A percentile compares a stretch with the other conserved stretches of the same genome.
Evolutionary conservation across 2,797 vertebrate genomes (phyloP).

Genomic region (Lepus townsendii): DNA sequence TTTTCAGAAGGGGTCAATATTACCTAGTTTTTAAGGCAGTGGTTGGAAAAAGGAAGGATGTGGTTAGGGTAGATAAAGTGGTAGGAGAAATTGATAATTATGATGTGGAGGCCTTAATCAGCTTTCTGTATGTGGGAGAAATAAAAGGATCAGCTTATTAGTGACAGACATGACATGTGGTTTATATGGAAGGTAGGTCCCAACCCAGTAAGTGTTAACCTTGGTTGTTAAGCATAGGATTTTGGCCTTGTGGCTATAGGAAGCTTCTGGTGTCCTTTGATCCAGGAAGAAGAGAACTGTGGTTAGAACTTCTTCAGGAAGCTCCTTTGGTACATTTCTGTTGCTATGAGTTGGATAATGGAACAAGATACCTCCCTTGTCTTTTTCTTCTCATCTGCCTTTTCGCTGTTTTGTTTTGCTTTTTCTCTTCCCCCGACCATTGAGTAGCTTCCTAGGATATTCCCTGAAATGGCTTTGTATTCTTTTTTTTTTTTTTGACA

Average conservation of each 20-base stretch:
- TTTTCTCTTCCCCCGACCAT: background rate
- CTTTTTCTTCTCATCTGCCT: background rate
- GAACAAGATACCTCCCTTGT: background rate
- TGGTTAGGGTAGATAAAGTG: constrained; percentile 5
- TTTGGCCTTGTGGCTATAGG: background rate
- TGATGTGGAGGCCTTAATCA: background rate
- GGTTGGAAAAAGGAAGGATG: constrained; percentile 66
- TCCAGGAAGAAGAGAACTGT: background rate
- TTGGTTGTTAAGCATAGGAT: background rate
- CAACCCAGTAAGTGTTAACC: background rate
- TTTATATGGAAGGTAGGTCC: background rate
- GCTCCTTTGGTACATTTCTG: background rate
- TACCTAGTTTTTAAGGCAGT: constrained; percentile 42
- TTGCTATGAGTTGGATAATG: background rate
- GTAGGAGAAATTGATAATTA: constrained; percentile 27
- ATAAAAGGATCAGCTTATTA: background rate
- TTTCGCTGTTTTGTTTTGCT: background rate
- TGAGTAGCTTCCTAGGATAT: constrained; percentile 1
- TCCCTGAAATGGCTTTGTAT: constrained; percentile 46
- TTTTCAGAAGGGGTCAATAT: constrained; percentile 27
- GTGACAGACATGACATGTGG: background rate
- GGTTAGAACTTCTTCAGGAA: constrained; percentile 30
- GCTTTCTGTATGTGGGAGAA: background rate
- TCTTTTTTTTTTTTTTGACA: no score
- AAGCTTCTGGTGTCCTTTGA: background rate